Base-by-base conservation (phyloP, 2,888 invertebrate species). In the Drosophila anomalata region DNA sequence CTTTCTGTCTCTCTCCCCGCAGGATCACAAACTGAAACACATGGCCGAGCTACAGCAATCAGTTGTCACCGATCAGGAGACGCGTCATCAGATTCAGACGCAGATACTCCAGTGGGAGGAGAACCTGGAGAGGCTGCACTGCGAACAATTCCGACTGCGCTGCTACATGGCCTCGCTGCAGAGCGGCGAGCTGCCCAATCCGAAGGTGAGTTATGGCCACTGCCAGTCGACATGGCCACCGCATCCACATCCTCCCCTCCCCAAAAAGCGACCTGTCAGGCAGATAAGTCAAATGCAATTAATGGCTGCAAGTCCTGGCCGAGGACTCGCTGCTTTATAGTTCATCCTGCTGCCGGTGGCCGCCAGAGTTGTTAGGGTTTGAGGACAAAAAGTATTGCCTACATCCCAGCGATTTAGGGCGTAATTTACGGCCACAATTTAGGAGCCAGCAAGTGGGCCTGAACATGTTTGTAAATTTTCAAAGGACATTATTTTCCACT, bases 31-130 rank as follows among this genome's bases (percentile, higher is more conserved):
- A 92, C 93, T 98, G 93, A 97, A 97, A 91, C 98, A 98, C 91
- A 98, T 99, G 98, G 98, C 98, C n/a, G 98, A 98, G 92, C 94
- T 98, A 88, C 98, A 99, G 92, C 96, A 98, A 92, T 97, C 97
- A n/a, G 98, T 98, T 59, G 97, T 98, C 31, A 96, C 97, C 53
- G 98, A 98, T 92, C 95, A 96, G 52, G 97, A 97, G 88, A 96
- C 96, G 71, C 95, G 97, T 66, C 96, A 97, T 89, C 98, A 98
- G 92, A 96, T 99, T 77, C 96, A 96, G 87, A 96, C 96, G 88
- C 98, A 99, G 93, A 97, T 99, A 91, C 93, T 96, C 70, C 97
- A 97, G 91, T 98, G 98, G 97, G 98, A 99, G 89, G 98, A 98
- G 92, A 98, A 98, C 92, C 94, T 99, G 81, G 99, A 99, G 91